Percentiles rank a stretch among this genome's conserved stretches.
phyloP scores from a whole-genome alignment of 1,140 invertebrate genomes.

The Drosophila navojoa region DNA sequence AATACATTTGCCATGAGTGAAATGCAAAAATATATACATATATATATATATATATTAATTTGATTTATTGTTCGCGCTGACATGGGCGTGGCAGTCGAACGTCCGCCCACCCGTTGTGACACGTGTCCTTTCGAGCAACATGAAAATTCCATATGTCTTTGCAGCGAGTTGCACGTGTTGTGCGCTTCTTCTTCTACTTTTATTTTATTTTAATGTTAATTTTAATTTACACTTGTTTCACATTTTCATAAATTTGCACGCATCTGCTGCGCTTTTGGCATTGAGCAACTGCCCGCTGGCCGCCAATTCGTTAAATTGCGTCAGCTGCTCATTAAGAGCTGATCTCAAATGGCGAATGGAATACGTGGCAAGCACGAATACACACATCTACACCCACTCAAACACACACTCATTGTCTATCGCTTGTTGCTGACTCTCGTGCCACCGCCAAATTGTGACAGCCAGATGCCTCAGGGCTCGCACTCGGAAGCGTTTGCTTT shows the following conservation, averaged over 20 bases:
- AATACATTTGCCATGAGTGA: conserved; percentile 65
- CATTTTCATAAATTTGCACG: conserved; percentile 62
- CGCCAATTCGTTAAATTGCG: conserved; percentile 29
- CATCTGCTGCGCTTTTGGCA: conserved; percentile 31
- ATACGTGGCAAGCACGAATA: neutral
- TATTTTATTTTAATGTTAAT: too few species aligned
- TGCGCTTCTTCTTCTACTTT: neutral
- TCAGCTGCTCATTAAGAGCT: conserved; percentile 63
- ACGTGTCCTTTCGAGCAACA: conserved; percentile 54
- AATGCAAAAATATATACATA: conserved; percentile 61
- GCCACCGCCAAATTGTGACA: conserved; percentile 1
- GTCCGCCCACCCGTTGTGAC: conserved; percentile 28
- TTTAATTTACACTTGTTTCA: conserved; percentile 20
- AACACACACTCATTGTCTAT: neutral
- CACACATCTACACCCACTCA: neutral
- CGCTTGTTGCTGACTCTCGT: neutral
- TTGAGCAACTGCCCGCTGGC: conserved; percentile 41
- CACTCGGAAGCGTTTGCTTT: conserved; percentile 21
- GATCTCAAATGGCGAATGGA: conserved; percentile 2
- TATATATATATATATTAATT: conserved; percentile 75
- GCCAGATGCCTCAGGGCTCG: neutral
- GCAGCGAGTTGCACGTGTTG: conserved; percentile 20
- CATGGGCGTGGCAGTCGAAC: conserved; percentile 20
- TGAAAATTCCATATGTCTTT: conserved; percentile 63
- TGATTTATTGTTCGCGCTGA: conserved; percentile 65